Evolutionary conservation across 2,113 vertebrate genomes (phyloP).

Genomic region (Ardeotis arabs): DNA sequence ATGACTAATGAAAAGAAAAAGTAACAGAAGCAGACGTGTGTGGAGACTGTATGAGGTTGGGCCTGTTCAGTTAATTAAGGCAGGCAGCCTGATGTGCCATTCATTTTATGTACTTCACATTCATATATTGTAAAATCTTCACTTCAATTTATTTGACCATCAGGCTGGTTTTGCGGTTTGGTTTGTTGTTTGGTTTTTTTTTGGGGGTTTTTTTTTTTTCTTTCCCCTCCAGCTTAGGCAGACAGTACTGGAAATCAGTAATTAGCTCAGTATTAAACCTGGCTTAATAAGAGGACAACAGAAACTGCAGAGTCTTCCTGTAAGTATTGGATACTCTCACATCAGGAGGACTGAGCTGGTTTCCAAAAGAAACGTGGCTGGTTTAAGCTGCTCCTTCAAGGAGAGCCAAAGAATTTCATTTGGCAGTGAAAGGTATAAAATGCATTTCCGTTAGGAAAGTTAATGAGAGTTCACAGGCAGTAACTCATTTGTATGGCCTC

Average conservation of each 20-base stretch:
- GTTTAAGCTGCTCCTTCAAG: not conserved
- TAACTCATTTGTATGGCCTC: not conserved
- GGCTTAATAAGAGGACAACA: not conserved
- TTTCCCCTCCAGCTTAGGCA: not conserved
- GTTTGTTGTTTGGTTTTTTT: no score
- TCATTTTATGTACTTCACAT: not conserved
- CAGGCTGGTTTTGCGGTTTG: no score
- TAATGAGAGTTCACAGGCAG: not conserved
- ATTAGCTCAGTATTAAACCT: not conserved
- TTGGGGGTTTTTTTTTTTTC: no score
- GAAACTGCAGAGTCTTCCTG: not conserved
- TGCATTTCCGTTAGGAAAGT: not conserved
- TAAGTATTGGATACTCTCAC: not conserved
- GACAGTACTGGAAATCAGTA: not conserved
- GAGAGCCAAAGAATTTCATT: not conserved
- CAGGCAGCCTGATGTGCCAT: not conserved
- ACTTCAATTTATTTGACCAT: no score
- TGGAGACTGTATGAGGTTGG: fast-evolving
- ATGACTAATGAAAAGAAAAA: not conserved
- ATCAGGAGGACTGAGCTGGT: not conserved
- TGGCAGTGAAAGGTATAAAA: not conserved
- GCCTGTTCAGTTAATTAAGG: not conserved
- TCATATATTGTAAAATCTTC: not conserved
- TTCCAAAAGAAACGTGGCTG: not conserved
- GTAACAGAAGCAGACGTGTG: not conserved